phyloP scores from a whole-genome alignment of 2,113 vertebrate species.

The Aptenodytes forsteri region DNA sequence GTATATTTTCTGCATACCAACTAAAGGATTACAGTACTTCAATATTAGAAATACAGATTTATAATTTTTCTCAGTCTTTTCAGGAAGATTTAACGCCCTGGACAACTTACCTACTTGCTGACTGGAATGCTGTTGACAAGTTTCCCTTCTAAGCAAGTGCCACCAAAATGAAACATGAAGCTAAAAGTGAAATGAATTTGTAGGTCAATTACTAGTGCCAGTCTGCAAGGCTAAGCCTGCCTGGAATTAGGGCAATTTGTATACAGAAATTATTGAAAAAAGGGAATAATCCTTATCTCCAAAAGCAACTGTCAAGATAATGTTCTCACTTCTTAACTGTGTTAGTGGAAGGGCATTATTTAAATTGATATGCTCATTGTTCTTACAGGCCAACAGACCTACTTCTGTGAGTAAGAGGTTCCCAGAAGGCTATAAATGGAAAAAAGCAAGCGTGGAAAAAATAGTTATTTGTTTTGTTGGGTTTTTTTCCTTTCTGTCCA shows the following conservation, averaged over 20 bases:
- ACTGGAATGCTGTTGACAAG: background rate
- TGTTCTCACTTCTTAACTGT: background rate
- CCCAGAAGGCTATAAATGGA: background rate
- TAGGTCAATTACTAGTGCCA: background rate
- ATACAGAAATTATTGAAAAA: background rate
- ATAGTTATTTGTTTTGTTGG: background rate
- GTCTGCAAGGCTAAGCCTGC: background rate
- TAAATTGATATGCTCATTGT: background rate
- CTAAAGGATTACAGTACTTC: background rate
- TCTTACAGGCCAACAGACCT: background rate
- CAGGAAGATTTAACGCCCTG: background rate
- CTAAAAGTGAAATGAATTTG: background rate
- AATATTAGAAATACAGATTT: background rate
- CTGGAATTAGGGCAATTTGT: background rate
- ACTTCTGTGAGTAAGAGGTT: background rate
- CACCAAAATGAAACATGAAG: background rate
- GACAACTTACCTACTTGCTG: background rate
- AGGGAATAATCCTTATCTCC: background rate
- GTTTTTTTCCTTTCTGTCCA: background rate
- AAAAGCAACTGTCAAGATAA: background rate
- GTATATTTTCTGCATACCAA: background rate
- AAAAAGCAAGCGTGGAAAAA: background rate
- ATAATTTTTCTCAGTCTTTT: background rate
- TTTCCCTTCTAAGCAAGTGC: background rate
- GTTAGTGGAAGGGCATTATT: background rate